Evolutionary conservation across 1,140 invertebrate species (phyloP).

Genomic region (Panagrolaimus sp.): DNA sequence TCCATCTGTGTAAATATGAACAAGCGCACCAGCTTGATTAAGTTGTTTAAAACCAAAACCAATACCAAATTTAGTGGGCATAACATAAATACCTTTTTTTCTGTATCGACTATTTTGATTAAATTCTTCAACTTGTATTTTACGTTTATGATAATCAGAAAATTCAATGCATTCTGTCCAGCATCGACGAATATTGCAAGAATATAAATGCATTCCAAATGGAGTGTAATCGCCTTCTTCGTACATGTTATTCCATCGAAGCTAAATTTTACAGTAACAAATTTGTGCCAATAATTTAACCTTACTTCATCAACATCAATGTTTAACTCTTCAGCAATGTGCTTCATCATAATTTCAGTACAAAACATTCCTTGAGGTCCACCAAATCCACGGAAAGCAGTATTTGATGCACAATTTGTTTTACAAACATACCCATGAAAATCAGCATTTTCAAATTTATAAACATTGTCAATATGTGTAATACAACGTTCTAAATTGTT

Average conservation of each 20-base stretch:
- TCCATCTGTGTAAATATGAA: constrained; percentile 84
- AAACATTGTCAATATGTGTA: constrained; percentile 55
- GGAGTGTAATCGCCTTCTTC: constrained; percentile 72
- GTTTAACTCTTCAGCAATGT: constrained; percentile 69
- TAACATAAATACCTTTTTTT: constrained; percentile 76
- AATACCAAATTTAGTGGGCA: constrained; percentile 86
- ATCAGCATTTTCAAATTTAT: constrained; percentile 47
- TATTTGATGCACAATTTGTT: constrained; percentile 66
- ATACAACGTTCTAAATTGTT: constrained; percentile 42
- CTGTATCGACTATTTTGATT: constrained; percentile 77
- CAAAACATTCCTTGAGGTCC: constrained; percentile 81
- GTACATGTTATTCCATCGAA: constrained; percentile 73
- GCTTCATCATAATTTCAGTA: constrained; percentile 71
- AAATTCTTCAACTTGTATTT: constrained; percentile 66
- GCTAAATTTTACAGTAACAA: constrained; percentile 55
- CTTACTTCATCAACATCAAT: constrained; percentile 64
- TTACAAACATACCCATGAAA: constrained; percentile 49
- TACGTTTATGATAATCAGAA: constrained; percentile 67
- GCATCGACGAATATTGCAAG: constrained; percentile 73
- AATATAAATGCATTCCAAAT: constrained; percentile 70
- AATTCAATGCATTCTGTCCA: constrained; percentile 74
- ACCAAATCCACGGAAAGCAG: constrained; percentile 78
- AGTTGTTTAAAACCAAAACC: constrained; percentile 73
- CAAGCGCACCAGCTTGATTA: constrained; percentile 80
- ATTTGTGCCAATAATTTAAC: background rate